Percentiles rank a stretch among this genome's conserved stretches.
Evolutionary conservation across 2,797 vertebrate species (phyloP).

Genomic region (Erithacus rubecula): DNA sequence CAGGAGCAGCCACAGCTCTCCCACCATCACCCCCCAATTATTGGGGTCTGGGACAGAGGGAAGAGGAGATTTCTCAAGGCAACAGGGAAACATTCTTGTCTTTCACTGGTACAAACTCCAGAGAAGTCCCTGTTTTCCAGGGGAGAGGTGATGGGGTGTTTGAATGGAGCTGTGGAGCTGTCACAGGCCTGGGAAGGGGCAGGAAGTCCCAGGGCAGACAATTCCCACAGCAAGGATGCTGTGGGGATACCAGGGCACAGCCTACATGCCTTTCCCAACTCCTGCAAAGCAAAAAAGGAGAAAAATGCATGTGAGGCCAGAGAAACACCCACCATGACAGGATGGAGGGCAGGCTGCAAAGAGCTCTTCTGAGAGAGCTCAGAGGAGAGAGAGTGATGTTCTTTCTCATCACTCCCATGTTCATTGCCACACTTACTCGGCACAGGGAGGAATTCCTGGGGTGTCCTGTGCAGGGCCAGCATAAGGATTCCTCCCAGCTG

Average conservation of each 20-base stretch:
- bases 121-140: neutral
- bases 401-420: neutral
- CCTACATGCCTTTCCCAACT: neutral
- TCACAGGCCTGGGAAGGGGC: neutral
- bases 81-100: neutral
- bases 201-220: neutral
- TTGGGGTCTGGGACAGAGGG: neutral
- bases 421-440: neutral
- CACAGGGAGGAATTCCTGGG: neutral
- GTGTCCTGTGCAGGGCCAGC: neutral
- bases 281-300: neutral
- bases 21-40: neutral
- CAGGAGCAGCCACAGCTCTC: neutral
- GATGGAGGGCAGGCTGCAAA: neutral
- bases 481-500: neutral
- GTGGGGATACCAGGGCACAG: accelerated
- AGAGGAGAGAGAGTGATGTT: neutral
- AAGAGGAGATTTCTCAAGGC: neutral
- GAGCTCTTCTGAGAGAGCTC: neutral
- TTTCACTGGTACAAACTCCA: neutral
- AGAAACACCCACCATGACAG: neutral
- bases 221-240: neutral
- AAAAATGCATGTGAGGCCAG: neutral
- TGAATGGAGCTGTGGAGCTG: neutral
- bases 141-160: neutral